Conservation (phyloP, 1,140 invertebrate species). For the Nephila pilipes region DNA sequence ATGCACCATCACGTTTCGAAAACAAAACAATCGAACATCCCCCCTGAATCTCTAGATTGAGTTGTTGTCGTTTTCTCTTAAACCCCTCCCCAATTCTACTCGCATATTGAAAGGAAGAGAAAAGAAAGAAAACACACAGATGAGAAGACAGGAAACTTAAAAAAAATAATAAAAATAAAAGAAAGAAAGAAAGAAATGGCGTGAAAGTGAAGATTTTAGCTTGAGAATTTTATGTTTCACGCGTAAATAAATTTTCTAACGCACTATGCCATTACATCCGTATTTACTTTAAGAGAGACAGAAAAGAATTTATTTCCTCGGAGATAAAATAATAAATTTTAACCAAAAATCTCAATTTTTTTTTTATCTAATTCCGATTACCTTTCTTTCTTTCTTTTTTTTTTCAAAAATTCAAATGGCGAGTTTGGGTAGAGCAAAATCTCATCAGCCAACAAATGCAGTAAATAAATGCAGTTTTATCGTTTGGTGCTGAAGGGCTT, state of each 20-base stretch:
- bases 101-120: not conserved
- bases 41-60: constrained; percentile 20
- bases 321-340: not conserved
- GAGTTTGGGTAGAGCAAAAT: not conserved
- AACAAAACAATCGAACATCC: constrained; percentile 41
- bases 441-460: constrained; percentile 1
- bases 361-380: no score
- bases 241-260: constrained; percentile 28
- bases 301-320: not conserved
- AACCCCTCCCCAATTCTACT: not conserved
- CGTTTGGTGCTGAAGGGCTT: constrained; percentile 8
- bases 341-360: no score
- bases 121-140: not conserved
- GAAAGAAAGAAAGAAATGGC: constrained; percentile 1
- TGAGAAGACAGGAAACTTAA: no score
- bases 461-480: constrained; percentile 62
- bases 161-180: not conserved
- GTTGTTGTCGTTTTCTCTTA: constrained; percentile 42
- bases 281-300: constrained; percentile 2
- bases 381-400: not conserved
- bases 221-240: constrained; percentile 31
- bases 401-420: not conserved
- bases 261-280: constrained; percentile 38
- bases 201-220: constrained; percentile 43
- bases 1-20: constrained; percentile 25